phyloP scores from a whole-genome alignment of 2,888 invertebrate species.

The Augochlorella aurata region DNA sequence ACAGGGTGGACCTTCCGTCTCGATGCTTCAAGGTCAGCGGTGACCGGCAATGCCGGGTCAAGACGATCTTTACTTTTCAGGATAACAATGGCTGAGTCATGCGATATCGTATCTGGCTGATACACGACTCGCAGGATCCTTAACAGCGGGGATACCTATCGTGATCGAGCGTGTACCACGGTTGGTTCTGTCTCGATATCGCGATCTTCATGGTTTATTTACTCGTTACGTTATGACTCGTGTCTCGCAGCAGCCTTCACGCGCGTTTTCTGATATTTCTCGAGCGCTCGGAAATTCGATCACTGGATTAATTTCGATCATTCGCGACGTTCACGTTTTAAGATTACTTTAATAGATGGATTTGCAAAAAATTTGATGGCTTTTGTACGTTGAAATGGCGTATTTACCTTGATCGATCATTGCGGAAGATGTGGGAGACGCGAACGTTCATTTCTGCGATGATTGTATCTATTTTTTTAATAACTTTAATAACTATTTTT shows the following conservation, averaged over 20 bases:
- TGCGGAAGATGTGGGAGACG: too few species aligned
- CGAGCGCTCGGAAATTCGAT: not conserved
- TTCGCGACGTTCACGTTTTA: not conserved
- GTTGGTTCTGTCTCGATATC: conserved; percentile 5
- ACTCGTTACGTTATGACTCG: conserved; percentile 19
- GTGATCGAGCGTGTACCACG: conserved; percentile 43
- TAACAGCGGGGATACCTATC: conserved; percentile 51
- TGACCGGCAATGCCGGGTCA: conserved; percentile 52
- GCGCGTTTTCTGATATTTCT: not conserved
- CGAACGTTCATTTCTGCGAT: too few species aligned
- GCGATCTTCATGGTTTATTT: conserved; percentile 29
- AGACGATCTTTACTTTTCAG: conserved; percentile 56
- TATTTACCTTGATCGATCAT: too few species aligned
- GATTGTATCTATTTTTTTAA: too few species aligned
- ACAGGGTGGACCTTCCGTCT: conserved; percentile 9
- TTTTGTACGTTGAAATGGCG: too few species aligned
- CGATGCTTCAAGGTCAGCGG: conserved; percentile 54
- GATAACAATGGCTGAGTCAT: conserved; percentile 68
- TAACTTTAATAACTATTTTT: too few species aligned
- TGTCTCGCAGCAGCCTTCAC: not conserved
- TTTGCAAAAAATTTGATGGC: too few species aligned
- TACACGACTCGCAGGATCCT: conserved; percentile 47
- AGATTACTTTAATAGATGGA: not conserved
- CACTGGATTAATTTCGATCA: not conserved
- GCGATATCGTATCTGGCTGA: conserved; percentile 60